Conservation (phyloP, 2,888 invertebrate genomes). For the Xylota segnis region DNA sequence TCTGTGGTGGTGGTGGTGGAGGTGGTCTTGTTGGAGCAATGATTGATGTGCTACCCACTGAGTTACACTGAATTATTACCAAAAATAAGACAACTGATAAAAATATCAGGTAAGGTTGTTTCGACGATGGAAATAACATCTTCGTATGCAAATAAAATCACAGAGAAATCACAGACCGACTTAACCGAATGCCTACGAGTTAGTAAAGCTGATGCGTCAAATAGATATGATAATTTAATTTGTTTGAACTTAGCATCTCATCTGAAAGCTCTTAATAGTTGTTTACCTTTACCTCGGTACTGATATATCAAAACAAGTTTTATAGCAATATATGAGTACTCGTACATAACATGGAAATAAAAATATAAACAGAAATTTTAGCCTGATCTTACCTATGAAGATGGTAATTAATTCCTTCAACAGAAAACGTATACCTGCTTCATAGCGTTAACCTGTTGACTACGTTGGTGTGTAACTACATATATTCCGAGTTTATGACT, state of each 20-base stretch:
- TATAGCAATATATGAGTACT: too few species aligned
- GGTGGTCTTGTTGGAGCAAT: neutral
- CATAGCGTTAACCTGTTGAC: too few species aligned
- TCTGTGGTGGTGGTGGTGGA: neutral
- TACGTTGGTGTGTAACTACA: too few species aligned
- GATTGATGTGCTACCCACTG: neutral
- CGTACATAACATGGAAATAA: too few species aligned
- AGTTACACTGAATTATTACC: neutral
- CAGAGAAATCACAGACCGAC: neutral
- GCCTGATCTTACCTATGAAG: too few species aligned
- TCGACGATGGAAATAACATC: neutral
- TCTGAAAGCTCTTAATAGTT: neutral
- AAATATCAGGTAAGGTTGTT: neutral
- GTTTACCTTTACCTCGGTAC: neutral
- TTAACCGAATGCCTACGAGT: neutral
- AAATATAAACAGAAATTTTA: too few species aligned
- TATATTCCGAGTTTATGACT: too few species aligned
- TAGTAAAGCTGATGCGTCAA: neutral
- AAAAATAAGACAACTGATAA: neutral
- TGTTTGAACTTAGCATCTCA: neutral
- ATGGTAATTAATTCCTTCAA: too few species aligned
- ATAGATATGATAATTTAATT: neutral
- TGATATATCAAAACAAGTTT: neutral
- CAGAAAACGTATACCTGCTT: too few species aligned
- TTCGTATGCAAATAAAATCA: neutral